phyloP scores from a whole-genome alignment of 2,113 vertebrate species.

The Mionectes macconnelli region DNA sequence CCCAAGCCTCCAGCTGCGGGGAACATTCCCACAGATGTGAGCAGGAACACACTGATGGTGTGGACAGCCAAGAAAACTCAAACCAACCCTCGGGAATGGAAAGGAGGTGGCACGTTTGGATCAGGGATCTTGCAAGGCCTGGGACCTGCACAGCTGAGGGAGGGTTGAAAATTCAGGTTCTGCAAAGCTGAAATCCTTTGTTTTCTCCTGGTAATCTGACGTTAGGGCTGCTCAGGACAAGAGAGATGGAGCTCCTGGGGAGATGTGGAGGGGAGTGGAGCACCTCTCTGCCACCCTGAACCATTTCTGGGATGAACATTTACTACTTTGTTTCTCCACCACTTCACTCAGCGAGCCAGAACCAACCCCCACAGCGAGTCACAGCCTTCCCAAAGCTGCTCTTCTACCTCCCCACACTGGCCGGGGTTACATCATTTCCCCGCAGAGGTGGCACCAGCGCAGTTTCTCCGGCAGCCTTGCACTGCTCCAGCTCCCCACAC shows the following conservation, averaged over 20 bases:
- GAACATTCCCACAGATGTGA: fast-evolving
- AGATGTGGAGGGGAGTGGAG: background rate
- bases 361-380: no score
- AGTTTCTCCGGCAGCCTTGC: no score
- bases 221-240: background rate
- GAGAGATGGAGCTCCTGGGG: background rate
- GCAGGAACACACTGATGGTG: background rate
- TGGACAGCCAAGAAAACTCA: background rate
- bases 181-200: background rate
- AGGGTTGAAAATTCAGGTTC: background rate
- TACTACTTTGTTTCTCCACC: background rate
- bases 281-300: background rate
- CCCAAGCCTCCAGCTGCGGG: background rate
- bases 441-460: no score
- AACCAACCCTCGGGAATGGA: background rate
- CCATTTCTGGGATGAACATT: no score
- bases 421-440: no score
- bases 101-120: background rate
- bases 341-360: background rate
- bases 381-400: no score
- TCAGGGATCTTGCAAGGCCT: background rate
- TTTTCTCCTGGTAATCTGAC: background rate
- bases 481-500: no score
- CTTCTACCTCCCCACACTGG: no score
- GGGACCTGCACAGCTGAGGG: background rate